A percentile compares a stretch with the other conserved stretches of the same genome.
Conservation (phyloP, 2,113 vertebrate genomes). For the Aegypius monachus region DNA sequence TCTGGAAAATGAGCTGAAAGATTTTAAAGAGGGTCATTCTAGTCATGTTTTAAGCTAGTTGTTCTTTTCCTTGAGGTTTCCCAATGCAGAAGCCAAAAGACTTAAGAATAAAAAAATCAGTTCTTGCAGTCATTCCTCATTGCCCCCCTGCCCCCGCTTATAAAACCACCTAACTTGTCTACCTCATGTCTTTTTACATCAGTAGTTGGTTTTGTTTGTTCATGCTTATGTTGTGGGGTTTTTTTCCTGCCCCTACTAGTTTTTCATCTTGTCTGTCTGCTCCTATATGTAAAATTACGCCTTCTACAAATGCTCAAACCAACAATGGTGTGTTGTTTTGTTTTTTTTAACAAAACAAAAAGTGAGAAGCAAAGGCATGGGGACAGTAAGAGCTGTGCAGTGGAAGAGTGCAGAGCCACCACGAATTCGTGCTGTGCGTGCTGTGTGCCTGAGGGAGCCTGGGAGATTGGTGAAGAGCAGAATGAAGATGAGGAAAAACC, state of each 20-base stretch:
- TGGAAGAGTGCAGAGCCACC: background rate
- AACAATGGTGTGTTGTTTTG: too few relatives aligned
- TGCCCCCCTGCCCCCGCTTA: too few relatives aligned
- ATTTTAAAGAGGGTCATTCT: background rate
- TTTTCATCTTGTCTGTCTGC: background rate
- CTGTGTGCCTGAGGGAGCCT: background rate
- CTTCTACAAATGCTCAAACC: background rate
- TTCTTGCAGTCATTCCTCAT: background rate
- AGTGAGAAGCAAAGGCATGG: background rate
- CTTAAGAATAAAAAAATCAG: background rate
- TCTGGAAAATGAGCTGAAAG: background rate
- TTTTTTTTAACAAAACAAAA: background rate
- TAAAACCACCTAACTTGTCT: background rate
- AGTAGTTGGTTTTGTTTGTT: background rate
- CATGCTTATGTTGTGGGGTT: background rate
- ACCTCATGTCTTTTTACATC: background rate
- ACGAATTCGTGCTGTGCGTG: fast-evolving
- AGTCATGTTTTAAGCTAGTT: background rate
- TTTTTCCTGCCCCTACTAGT: background rate
- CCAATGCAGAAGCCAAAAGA: background rate
- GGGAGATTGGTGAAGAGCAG: background rate
- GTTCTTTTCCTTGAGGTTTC: background rate
- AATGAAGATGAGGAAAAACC: background rate
- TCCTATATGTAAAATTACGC: fast-evolving
- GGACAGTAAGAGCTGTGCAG: background rate